Percentiles rank a stretch among this genome's conserved stretches.
These are phyloP conservation scores for Microctenopoma steveboyesi DNA, from an alignment of 2,797 vertebrate genomes.

Conservation along the genomic window DNA sequence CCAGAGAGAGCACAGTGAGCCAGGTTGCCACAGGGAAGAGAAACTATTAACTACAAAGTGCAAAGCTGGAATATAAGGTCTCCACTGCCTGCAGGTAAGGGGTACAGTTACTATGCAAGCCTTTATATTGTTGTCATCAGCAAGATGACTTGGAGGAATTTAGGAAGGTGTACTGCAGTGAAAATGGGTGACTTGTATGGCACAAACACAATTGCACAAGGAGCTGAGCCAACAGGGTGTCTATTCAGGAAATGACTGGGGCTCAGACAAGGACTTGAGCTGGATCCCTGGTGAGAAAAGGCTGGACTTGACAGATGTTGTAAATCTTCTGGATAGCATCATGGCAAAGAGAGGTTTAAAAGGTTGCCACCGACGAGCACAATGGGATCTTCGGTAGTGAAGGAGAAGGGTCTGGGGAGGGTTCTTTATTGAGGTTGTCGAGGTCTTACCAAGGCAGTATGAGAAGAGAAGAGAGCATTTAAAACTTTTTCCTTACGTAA, in stretches of 20 bases:
- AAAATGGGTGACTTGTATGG: constrained; percentile 46
- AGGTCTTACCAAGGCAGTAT: constrained; percentile 25
- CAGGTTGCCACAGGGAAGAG: constrained; percentile 66
- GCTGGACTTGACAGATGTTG: constrained; percentile 66
- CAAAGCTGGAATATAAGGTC: constrained; percentile 68
- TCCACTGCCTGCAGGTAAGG: constrained; percentile 58
- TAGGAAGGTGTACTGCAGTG: constrained; percentile 40
- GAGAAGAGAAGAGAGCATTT: not conserved
- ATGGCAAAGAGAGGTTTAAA: constrained; percentile 60
- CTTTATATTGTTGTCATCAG: constrained; percentile 65
- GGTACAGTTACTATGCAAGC: constrained; percentile 57
- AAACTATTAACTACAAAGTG: constrained; percentile 74
- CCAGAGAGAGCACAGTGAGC: constrained; percentile 55
- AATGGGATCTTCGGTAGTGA: constrained; percentile 23
- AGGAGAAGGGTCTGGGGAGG: constrained; percentile 33
- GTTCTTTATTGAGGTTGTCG: constrained; percentile 41
- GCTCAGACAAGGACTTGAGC: constrained; percentile 60
- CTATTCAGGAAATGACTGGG: constrained; percentile 47
- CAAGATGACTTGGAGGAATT: constrained; percentile 60
- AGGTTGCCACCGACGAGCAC: constrained; percentile 51
- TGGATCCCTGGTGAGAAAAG: constrained; percentile 67
- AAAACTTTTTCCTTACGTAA: not conserved
- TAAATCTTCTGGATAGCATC: constrained; percentile 64
- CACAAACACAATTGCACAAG: constrained; percentile 17
- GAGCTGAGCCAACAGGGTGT: constrained; percentile 42